phyloP scores from a whole-genome alignment of 2,888 invertebrate genomes.

The Polydrusus tereticollis region DNA sequence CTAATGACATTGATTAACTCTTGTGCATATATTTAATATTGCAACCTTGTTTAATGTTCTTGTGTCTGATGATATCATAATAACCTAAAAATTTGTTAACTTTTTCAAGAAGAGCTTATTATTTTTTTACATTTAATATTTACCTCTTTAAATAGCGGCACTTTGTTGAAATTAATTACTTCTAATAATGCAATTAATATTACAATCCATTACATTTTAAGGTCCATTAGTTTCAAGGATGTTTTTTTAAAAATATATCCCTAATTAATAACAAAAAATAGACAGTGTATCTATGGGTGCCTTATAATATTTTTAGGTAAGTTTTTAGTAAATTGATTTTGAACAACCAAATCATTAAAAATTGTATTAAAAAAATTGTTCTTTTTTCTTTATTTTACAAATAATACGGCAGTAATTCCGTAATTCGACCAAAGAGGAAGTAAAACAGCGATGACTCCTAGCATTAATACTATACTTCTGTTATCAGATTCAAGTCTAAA shows the following conservation, averaged over 20 bases:
- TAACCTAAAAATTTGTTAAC: slow-evolving; percentile 27
- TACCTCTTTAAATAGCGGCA: slow-evolving; percentile 11
- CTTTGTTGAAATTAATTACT: slow-evolving; percentile 14
- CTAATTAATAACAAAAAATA: not conserved
- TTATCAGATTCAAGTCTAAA: slow-evolving; percentile 4
- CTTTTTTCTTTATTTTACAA: too few species aligned
- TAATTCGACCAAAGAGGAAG: not conserved
- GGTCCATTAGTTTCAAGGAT: slow-evolving; percentile 5
- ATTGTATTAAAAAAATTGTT: too few species aligned
- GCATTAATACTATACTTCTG: not conserved
- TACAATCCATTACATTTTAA: slow-evolving; percentile 5
- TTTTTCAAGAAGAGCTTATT: slow-evolving; percentile 18
- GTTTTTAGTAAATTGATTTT: too few species aligned
- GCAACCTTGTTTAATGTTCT: slow-evolving; percentile 21
- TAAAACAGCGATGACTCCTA: not conserved
- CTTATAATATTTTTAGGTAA: too few species aligned
- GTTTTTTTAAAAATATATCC: not conserved
- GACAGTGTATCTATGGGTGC: too few species aligned
- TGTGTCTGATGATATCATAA: slow-evolving; percentile 36
- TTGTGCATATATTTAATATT: slow-evolving; percentile 13
- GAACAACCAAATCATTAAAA: too few species aligned
- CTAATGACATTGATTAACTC: slow-evolving; percentile 31
- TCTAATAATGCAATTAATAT: slow-evolving; percentile 18
- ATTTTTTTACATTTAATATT: slow-evolving; percentile 1
- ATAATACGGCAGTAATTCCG: too few species aligned